Conservation (phyloP, 2,113 vertebrate species). For the Picathartes gymnocephalus region DNA sequence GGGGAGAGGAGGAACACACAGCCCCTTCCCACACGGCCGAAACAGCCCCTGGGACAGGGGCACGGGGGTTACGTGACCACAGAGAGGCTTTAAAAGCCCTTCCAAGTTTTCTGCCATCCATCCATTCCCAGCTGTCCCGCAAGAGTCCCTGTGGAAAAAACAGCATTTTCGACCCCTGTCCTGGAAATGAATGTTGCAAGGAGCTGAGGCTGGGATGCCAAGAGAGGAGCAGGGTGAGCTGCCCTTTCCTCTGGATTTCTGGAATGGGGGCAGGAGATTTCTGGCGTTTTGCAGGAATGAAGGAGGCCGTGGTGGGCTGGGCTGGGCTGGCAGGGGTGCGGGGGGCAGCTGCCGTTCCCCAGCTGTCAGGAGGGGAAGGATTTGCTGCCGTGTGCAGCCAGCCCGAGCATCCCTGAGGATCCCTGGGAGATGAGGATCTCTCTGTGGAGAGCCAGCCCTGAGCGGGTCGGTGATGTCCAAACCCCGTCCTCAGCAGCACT, state of each 20-base stretch:
- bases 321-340: background rate
- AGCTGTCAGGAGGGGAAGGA: background rate
- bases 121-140: background rate
- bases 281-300: rapidly evolving
- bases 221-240: background rate
- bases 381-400: background rate
- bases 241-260: background rate
- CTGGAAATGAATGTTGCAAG: background rate
- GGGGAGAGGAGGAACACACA: background rate
- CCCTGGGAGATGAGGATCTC: background rate
- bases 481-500: background rate
- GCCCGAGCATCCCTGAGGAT: background rate
- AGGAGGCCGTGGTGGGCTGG: background rate
- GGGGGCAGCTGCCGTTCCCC: background rate
- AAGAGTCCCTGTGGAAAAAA: background rate
- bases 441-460: rapidly evolving
- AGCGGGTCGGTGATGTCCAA: background rate
- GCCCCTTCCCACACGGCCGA: background rate
- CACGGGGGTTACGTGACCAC: background rate
- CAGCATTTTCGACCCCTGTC: background rate
- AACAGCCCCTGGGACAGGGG: background rate
- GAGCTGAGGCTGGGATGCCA: background rate
- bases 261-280: background rate
- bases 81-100: background rate
- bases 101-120: background rate